Conservation (phyloP, 1,140 invertebrate genomes). For the Ceratoteleas bidentatus region DNA sequence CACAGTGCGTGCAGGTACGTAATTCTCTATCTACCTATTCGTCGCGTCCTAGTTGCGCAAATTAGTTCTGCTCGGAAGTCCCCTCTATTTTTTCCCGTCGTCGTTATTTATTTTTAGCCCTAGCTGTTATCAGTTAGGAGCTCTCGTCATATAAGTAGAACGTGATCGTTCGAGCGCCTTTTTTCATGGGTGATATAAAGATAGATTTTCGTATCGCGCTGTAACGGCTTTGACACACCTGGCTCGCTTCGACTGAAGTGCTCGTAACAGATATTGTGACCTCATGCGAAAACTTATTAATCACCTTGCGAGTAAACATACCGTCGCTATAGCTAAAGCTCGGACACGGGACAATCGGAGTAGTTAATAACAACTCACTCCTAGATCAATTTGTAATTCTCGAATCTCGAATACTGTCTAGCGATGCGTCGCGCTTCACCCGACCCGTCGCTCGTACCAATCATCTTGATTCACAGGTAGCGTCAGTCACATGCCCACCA, state of each 20-base stretch:
- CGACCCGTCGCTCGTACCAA: conserved; percentile 14
- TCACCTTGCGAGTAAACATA: conserved; percentile 34
- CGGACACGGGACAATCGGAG: not conserved
- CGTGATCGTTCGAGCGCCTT: conserved; percentile 11
- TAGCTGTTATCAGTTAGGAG: not conserved
- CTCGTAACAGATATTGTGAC: conserved; percentile 14
- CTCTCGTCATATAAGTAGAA: conserved; percentile 19
- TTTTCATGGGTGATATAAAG: conserved; percentile 27
- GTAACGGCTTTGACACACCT: conserved; percentile 11
- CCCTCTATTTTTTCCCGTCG: not conserved
- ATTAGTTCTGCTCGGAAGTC: too few relatives aligned
- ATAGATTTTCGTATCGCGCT: conserved; percentile 17
- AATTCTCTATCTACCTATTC: not conserved
- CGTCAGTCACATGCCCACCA: conserved; percentile 93
- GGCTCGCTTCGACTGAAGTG: conserved; percentile 3
- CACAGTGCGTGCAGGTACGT: conserved; percentile 90
- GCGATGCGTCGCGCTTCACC: not conserved
- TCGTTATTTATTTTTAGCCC: conserved; percentile 17
- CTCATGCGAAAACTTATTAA: conserved; percentile 28
- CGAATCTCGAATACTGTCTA: conserved; percentile 27
- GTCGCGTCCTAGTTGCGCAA: too few relatives aligned
- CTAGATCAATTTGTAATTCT: not conserved
- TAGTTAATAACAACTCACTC: too few relatives aligned
- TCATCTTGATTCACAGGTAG: conserved; percentile 81
- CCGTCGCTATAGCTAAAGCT: not conserved